Evolutionary conservation across 2,113 vertebrate genomes (phyloP).

Genomic region (Mastomys natalensis): DNA sequence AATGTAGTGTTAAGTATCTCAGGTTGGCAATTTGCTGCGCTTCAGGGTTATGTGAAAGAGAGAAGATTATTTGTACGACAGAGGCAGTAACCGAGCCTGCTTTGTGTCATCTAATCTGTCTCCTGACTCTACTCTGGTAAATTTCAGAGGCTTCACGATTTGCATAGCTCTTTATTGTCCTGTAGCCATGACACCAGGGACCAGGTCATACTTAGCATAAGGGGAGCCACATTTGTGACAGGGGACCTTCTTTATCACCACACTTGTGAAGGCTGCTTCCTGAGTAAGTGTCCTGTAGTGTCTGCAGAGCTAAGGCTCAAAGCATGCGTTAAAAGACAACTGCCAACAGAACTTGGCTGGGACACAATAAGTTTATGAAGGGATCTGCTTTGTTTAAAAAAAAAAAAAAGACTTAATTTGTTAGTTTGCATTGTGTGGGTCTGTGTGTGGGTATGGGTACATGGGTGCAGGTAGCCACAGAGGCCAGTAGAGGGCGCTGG

Average conservation of each 20-base stretch:
- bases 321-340: background rate
- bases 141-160: background rate
- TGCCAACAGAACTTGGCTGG: background rate
- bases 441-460: background rate
- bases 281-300: background rate
- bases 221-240: background rate
- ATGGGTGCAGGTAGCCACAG: background rate
- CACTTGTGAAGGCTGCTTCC: background rate
- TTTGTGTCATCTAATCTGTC: background rate
- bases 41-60: background rate
- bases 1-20: background rate
- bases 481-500: background rate
- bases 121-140: background rate
- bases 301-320: background rate
- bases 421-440: background rate
- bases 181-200: background rate
- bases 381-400: background rate
- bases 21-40: background rate
- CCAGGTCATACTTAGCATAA: background rate
- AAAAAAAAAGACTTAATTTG: background rate
- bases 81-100: background rate
- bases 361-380: background rate
- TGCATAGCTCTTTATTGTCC: background rate
- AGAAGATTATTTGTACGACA: conserved; percentile 14
- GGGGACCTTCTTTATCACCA: background rate